Base-by-base conservation (phyloP, 2,888 invertebrate genomes). In the Drosophila subquinaria region DNA sequence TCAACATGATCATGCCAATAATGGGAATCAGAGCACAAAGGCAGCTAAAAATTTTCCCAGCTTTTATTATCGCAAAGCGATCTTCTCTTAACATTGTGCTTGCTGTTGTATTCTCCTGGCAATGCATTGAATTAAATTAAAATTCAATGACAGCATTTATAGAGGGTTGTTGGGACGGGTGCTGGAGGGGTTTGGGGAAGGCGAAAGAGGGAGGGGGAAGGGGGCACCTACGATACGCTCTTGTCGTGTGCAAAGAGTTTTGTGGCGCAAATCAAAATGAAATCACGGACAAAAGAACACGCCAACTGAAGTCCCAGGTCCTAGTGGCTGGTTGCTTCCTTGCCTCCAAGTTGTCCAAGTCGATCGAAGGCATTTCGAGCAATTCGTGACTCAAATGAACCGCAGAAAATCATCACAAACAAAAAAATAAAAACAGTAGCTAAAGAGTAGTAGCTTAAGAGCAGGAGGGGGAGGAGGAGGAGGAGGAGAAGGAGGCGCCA, bases 331-430 rank as follows among this genome's bases (percentile, higher is more conserved):
- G 45, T 27, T 23, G 36, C 8, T 38, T 38, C 17, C 15, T 10
- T 69, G 78, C 69, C 69, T 75, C 52, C 57, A 27, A 27, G 27
- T 69, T 76, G 84, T 69, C 81, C 72, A 73, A 79, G 68, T 81
- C 60, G 71, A 69, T 81, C 60, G 71, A 69, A 69, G 73, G 73
- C 81, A 78, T 69, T 85, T 80, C 76, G 79, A 78, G 65, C 76
- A 90, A 74, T 84, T 89, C 89, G 89, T 89, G 89, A 89, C 89
- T 89, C 65, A 90, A 89, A 79, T 89, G 90, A 90, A 90, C 89
- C 90, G 89, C 82, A 82, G 81, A 87, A 80, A 85, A 90, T 82
- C 79, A 83, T 83, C 78, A 69, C 60, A 82, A 78, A 61, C 60
- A 82, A 78, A 61, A 33, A 64, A 64, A 50, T 35, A 43, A 59